These are phyloP conservation scores for Pithys albifrons DNA, from an alignment of 2,113 vertebrate species.

Conservation along the genomic window DNA sequence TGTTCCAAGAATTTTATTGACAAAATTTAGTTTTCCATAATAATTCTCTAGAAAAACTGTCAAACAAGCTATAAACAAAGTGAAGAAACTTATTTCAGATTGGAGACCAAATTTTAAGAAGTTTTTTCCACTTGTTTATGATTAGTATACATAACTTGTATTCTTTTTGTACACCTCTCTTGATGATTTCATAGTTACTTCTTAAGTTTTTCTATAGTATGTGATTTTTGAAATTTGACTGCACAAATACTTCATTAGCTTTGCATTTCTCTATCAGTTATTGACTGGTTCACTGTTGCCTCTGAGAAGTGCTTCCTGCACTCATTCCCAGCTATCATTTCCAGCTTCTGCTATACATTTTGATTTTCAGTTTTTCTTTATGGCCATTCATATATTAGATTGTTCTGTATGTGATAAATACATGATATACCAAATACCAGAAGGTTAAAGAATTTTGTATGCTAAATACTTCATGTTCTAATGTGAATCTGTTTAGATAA, in stretches of 20 bases:
- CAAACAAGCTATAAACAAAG: neutral
- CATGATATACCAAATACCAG: neutral
- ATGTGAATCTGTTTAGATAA: neutral
- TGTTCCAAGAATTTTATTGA: neutral
- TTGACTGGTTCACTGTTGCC: neutral
- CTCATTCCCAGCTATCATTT: neutral
- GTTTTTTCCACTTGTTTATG: rapidly evolving
- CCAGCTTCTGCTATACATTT: neutral
- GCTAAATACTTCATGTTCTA: neutral
- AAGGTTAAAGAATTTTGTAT: neutral
- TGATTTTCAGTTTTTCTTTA: neutral
- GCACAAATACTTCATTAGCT: neutral
- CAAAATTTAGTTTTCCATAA: neutral
- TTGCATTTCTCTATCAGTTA: neutral
- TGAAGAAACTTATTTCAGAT: neutral
- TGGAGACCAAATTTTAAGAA: neutral
- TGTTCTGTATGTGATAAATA: neutral
- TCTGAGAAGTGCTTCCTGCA: neutral
- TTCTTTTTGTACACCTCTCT: neutral
- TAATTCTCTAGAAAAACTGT: neutral
- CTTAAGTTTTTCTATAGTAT: neutral
- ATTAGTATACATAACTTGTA: neutral
- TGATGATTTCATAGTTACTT: neutral
- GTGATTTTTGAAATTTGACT: neutral
- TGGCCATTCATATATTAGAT: neutral